A percentile compares a stretch with the other conserved stretches of the same genome.
Conservation (phyloP, 35 echinoderm and acorn worm genomes). For the Chiridota heheva region DNA sequence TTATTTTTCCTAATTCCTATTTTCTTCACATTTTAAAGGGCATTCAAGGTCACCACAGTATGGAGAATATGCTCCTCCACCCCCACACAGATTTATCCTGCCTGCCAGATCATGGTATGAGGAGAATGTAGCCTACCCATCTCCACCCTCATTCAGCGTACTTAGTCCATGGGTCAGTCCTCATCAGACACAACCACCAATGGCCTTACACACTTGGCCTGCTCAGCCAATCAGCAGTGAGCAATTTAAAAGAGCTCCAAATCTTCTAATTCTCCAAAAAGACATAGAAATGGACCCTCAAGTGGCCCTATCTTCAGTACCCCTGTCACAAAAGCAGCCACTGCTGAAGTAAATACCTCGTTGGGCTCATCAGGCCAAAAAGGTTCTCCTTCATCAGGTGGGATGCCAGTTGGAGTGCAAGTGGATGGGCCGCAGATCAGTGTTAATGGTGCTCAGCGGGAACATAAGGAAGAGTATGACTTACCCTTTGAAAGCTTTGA, state of each 20-base stretch:
- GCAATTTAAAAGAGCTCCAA: too few relatives aligned
- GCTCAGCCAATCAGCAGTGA: too few relatives aligned
- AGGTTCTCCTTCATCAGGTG: neutral
- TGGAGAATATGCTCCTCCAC: conserved; percentile 16
- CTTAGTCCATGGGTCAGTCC: conserved; percentile 40
- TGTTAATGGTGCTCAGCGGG: neutral
- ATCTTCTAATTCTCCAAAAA: too few relatives aligned
- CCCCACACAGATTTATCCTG: neutral
- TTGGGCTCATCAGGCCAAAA: too few relatives aligned
- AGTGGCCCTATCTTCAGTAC: conserved; percentile 23
- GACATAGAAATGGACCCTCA: too few relatives aligned
- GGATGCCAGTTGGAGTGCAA: conserved; percentile 18
- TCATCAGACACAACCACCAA: too few relatives aligned
- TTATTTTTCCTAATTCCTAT: too few relatives aligned
- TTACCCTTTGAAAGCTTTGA: conserved; percentile 35
- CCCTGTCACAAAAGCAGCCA: neutral
- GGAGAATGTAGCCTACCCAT: conserved; percentile 14
- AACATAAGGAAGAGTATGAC: neutral
- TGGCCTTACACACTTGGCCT: too few relatives aligned
- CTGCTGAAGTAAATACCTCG: too few relatives aligned
- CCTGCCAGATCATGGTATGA: conserved; percentile 27
- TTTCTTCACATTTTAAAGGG: too few relatives aligned
- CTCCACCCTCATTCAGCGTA: neutral
- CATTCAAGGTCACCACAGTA: too few relatives aligned
- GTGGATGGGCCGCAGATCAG: neutral